phyloP scores from a whole-genome alignment of 2,888 invertebrate genomes.

The Sphaerophoria rueppellii region DNA sequence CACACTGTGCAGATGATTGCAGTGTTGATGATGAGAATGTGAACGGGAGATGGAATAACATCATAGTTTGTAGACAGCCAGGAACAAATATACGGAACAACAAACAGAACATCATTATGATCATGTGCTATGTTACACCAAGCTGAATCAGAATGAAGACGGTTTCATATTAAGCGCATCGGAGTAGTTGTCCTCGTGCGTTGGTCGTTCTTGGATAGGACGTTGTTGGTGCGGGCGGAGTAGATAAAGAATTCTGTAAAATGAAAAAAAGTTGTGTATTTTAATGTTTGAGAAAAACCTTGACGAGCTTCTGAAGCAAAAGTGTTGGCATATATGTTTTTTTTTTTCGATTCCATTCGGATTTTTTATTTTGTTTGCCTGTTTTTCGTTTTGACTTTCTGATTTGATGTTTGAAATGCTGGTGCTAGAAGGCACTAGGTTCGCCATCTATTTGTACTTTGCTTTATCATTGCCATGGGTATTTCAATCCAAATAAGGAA shows the following conservation, averaged over 20 bases:
- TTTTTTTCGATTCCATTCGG: conserved; percentile 44
- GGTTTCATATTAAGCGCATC: conserved; percentile 28
- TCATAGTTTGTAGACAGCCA: conserved; percentile 57
- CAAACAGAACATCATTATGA: conserved; percentile 67
- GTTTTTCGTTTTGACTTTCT: conserved; percentile 67
- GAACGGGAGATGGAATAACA: conserved; percentile 53
- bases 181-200: background rate
- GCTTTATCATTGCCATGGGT: conserved; percentile 35
- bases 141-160: conserved; percentile 4
- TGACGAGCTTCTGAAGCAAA: too few species aligned
- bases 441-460: conserved; percentile 31
- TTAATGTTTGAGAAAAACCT: conserved; percentile 32
- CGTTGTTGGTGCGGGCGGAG: background rate
- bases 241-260: conserved; percentile 16
- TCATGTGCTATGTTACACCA: conserved; percentile 64
- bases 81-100: conserved; percentile 64
- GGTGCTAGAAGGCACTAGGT: background rate
- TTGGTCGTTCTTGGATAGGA: too few species aligned
- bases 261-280: conserved; percentile 46
- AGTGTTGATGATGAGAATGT: conserved; percentile 27
- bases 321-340: background rate
- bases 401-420: conserved; percentile 70
- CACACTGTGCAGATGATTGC: conserved; percentile 12
- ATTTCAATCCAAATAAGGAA: background rate
- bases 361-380: conserved; percentile 7